Percentiles rank a stretch among this genome's conserved stretches.
Evolutionary conservation across 2,113 vertebrate genomes (phyloP).

Genomic region (Agapornis roseicollis): DNA sequence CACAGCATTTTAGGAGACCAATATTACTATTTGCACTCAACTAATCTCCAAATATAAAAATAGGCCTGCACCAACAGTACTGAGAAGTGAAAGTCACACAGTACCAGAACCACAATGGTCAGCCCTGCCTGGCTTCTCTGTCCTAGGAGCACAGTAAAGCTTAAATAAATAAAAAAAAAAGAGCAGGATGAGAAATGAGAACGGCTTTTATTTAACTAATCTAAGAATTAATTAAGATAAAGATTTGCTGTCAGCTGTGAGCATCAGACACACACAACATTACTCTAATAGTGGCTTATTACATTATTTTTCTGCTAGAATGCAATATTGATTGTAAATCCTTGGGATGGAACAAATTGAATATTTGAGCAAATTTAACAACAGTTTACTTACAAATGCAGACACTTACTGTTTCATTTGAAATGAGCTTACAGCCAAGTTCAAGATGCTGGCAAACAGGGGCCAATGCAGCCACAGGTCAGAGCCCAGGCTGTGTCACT

Average conservation of each 20-base stretch:
- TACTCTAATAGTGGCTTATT: slow-evolving; percentile 56
- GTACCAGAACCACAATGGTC: background rate
- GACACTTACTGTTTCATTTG: background rate
- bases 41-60: background rate
- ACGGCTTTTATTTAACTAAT: slow-evolving; percentile 30
- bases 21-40: background rate
- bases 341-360: slow-evolving; percentile 57
- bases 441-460: background rate
- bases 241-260: slow-evolving; percentile 41
- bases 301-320: slow-evolving; percentile 42
- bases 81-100: background rate
- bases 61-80: background rate
- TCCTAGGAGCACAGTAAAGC: background rate
- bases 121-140: background rate
- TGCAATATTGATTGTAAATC: slow-evolving; percentile 64
- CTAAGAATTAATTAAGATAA: slow-evolving; percentile 53
- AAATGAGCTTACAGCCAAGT: background rate
- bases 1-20: background rate
- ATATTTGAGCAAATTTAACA: slow-evolving; percentile 44
- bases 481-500: accelerated
- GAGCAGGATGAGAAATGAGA: background rate
- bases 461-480: accelerated
- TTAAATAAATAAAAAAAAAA: background rate
- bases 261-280: slow-evolving; percentile 18
- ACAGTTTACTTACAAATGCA: background rate